Conservation (phyloP, 1,140 invertebrate genomes). For the Papilio dardanus region DNA sequence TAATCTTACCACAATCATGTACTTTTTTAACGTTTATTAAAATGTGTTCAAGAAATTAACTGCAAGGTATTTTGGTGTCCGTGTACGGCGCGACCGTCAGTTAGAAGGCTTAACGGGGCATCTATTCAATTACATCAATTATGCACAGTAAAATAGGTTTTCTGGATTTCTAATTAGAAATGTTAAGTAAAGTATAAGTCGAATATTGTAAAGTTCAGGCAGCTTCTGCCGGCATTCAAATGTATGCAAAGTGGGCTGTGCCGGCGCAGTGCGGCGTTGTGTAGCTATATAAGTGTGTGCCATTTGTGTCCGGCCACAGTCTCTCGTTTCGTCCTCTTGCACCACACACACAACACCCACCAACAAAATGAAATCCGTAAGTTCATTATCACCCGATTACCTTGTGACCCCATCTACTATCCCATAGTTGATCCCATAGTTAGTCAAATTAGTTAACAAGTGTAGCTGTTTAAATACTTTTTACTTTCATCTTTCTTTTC, state of each 20-base stretch:
- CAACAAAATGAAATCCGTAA: constrained; percentile 23
- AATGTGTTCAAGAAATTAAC: too few species aligned
- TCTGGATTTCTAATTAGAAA: neutral
- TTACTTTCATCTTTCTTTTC: neutral
- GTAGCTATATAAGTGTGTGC: constrained; percentile 7
- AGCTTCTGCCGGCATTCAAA: constrained; percentile 17
- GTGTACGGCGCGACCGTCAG: too few species aligned
- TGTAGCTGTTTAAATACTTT: neutral
- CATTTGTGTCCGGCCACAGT: neutral
- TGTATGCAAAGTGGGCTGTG: constrained; percentile 3
- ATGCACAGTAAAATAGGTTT: neutral
- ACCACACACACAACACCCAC: constrained; percentile 7
- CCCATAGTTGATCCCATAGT: too few species aligned
- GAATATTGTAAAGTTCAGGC: constrained; percentile 7
- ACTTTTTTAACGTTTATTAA: too few species aligned
- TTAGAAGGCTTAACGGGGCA: too few species aligned
- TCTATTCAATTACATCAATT: too few species aligned
- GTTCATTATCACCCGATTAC: neutral
- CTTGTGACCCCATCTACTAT: neutral
- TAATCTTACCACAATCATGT: too few species aligned
- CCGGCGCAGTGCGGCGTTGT: neutral
- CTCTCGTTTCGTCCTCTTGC: neutral
- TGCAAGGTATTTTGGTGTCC: too few species aligned
- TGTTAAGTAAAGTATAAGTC: neutral
- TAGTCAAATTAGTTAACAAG: neutral